Percentiles rank a stretch among this genome's conserved stretches.
Evolutionary conservation across 2,888 invertebrate genomes (phyloP).

Genomic region (Conomelus anceps): DNA sequence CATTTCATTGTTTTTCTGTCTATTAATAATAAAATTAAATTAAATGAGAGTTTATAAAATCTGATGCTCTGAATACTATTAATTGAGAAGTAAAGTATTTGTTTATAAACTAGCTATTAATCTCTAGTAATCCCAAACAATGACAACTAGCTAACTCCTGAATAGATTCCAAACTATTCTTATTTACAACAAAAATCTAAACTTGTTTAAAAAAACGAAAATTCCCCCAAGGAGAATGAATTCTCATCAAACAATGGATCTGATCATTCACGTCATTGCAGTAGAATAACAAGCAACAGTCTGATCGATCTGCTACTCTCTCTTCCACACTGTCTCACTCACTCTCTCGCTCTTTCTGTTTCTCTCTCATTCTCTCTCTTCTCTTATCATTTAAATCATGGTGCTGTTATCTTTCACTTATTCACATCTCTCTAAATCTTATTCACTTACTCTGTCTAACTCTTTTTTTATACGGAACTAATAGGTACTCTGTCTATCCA

Average conservation of each 20-base stretch:
- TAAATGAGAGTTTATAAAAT: too few species aligned
- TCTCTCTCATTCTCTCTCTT: background rate
- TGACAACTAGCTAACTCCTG: background rate
- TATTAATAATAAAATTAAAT: too few species aligned
- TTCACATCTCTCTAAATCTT: too few species aligned
- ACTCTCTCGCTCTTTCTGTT: background rate
- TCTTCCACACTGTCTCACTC: background rate
- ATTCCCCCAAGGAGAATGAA: background rate
- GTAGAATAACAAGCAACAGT: background rate
- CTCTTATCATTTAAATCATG: background rate
- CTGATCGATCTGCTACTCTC: background rate
- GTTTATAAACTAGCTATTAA: too few species aligned
- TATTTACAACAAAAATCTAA: background rate
- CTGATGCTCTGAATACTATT: too few species aligned
- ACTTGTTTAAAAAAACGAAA: background rate
- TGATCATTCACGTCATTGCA: background rate
- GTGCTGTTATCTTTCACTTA: background rate
- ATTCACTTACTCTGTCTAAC: too few species aligned
- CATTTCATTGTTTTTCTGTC: too few species aligned
- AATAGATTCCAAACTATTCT: background rate
- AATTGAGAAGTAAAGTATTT: too few species aligned
- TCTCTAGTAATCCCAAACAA: background rate
- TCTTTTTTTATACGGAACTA: too few species aligned
- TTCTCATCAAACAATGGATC: background rate
- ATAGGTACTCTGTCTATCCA: too few species aligned